These are phyloP conservation scores for Corynorhinus townsendii DNA, from an alignment of 2,113 vertebrate genomes.

Conservation along the genomic window DNA sequence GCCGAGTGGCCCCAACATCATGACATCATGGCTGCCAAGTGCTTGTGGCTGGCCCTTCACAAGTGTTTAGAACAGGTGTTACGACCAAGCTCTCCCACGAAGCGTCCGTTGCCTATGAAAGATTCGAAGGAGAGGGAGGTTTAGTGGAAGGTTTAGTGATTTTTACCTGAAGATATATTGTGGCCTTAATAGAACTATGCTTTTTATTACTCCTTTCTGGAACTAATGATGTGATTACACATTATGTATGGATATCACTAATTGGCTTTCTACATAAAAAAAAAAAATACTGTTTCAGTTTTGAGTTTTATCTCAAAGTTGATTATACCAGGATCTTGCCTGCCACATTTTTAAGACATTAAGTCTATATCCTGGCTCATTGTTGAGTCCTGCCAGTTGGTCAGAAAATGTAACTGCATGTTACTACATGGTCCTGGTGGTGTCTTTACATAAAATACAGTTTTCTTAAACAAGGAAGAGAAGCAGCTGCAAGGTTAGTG, in stretches of 20 bases:
- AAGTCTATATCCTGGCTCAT: not conserved
- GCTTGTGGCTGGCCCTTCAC: not conserved
- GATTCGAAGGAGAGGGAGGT: not conserved
- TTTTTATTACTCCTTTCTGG: not conserved
- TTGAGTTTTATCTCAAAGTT: not conserved
- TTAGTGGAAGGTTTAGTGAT: not conserved
- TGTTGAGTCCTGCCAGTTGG: not conserved
- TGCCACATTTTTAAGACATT: not conserved
- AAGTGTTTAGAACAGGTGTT: not conserved
- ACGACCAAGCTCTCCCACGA: not conserved
- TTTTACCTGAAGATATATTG: not conserved
- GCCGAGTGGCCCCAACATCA: not conserved
- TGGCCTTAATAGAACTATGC: not conserved
- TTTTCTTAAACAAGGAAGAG: constrained; percentile 15
- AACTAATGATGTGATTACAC: not conserved
- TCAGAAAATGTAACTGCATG: not conserved
- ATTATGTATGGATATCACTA: not conserved
- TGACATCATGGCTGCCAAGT: not conserved
- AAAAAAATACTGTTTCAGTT: not conserved
- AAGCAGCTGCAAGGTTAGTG: not conserved
- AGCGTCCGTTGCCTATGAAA: not conserved
- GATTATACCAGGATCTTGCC: not conserved
- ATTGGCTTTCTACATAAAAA: not conserved
- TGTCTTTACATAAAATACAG: not conserved
- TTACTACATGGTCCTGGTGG: not conserved